A percentile compares a stretch with the other conserved stretches of the same genome.
These are phyloP conservation scores for Tethea ocularis DNA, from an alignment of 2,888 invertebrate species.

Conservation along the genomic window DNA sequence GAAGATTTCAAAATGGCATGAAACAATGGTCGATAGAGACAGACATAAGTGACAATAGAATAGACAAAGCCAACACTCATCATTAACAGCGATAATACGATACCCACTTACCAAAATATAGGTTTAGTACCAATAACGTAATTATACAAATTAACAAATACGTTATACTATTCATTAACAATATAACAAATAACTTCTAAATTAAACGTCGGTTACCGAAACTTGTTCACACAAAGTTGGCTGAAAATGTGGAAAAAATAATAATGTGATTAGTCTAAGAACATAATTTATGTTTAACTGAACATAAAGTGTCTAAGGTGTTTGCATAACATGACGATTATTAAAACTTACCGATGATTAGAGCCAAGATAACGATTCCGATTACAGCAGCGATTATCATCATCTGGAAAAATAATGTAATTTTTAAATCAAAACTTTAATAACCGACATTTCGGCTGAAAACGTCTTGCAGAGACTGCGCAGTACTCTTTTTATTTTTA, in stretches of 20 bases:
- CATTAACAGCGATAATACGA: constrained; percentile 62
- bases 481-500: no score
- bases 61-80: constrained; percentile 76
- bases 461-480: no score
- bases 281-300: constrained; percentile 46
- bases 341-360: constrained; percentile 92
- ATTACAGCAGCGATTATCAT: constrained; percentile 96
- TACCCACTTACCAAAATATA: constrained; percentile 73
- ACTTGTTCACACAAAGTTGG: constrained; percentile 82
- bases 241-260: constrained; percentile 79
- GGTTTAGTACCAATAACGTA: constrained; percentile 62
- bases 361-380: constrained; percentile 91
- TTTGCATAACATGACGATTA: not conserved
- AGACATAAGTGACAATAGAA: constrained; percentile 62
- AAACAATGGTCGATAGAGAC: constrained; percentile 49
- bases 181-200: constrained; percentile 75
- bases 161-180: constrained; percentile 64
- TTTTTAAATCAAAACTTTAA: no score
- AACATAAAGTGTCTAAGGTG: constrained; percentile 22
- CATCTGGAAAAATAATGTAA: constrained; percentile 85
- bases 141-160: constrained; percentile 63
- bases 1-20: constrained; percentile 51
- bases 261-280: constrained; percentile 70
- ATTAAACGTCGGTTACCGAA: constrained; percentile 77
- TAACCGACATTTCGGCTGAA: no score